These are phyloP conservation scores for Oceanites oceanicus DNA, from an alignment of 2,113 vertebrate genomes.

Conservation along the genomic window DNA sequence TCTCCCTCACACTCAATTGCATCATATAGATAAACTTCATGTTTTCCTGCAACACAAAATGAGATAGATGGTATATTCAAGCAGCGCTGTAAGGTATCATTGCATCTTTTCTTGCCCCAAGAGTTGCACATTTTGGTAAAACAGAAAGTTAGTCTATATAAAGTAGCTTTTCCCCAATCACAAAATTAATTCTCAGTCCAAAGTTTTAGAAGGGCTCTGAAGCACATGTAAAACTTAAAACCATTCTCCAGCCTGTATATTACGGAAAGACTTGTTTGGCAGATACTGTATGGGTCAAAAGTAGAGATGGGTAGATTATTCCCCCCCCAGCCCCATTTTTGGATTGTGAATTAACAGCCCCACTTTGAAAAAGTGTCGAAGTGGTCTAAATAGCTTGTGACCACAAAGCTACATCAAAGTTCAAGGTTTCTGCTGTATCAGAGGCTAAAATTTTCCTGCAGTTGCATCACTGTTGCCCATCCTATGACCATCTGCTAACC, in stretches of 20 bases:
- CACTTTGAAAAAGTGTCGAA: not conserved
- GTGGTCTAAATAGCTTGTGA: not conserved
- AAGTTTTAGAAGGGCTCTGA: not conserved
- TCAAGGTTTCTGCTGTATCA: not conserved
- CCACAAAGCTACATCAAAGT: not conserved
- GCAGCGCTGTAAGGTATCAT: accelerated
- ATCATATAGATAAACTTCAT: not conserved
- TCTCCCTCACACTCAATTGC: not conserved
- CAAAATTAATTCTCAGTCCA: not conserved
- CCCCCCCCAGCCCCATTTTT: not conserved
- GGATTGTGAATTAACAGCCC: not conserved
- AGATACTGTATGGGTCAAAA: not conserved
- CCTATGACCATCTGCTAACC: not conserved
- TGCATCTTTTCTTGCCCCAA: not conserved
- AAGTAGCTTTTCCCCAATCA: not conserved
- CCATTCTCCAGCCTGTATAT: not conserved
- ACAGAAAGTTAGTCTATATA: not conserved
- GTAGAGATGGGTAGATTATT: not conserved
- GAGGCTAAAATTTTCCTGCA: not conserved
- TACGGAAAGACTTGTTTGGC: not conserved
- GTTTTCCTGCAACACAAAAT: too few species aligned
- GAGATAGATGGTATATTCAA: not conserved
- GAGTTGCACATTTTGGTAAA: not conserved
- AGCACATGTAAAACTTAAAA: not conserved
- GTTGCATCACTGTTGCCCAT: not conserved